Percentiles rank a stretch among this genome's conserved stretches.
phyloP scores from a whole-genome alignment of 2,888 invertebrate species.

The Scotopteryx bipunctaria region DNA sequence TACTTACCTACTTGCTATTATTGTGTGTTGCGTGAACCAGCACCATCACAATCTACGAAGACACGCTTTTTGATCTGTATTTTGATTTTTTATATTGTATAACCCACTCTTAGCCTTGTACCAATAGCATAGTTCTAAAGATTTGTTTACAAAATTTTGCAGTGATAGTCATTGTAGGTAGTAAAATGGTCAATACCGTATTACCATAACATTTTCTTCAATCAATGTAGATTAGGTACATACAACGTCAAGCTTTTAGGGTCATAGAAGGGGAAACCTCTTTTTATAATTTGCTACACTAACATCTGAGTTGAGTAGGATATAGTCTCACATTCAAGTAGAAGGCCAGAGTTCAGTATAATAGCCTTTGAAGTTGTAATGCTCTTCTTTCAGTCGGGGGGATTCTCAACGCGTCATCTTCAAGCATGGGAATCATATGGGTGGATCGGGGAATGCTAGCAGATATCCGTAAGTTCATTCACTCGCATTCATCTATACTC shows the following conservation, averaged over 20 bases:
- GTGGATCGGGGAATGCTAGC: conserved; percentile 84
- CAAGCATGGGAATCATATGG: conserved; percentile 89
- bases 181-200: conserved; percentile 8
- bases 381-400: conserved; percentile 82
- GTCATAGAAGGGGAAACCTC: conserved; percentile 10
- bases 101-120: too few relatives aligned
- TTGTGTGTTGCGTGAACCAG: conserved; percentile 35
- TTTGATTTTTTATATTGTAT: conserved; percentile 14
- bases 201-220: conserved; percentile 4
- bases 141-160: conserved; percentile 9
- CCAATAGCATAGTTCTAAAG: conserved; percentile 11
- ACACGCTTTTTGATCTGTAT: conserved; percentile 38
- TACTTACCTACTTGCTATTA: conserved; percentile 18
- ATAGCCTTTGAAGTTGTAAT: conserved; percentile 4
- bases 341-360: not conserved
- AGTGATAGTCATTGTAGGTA: conserved; percentile 11
- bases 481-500: not conserved
- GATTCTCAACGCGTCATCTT: conserved; percentile 90
- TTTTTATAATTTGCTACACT: conserved; percentile 34
- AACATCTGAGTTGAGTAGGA: conserved; percentile 22
- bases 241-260: conserved; percentile 20
- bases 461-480: conserved; percentile 87
- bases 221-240: conserved; percentile 16
- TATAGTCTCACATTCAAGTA: conserved; percentile 21
- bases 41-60: conserved; percentile 33